Conservation (phyloP, 2,888 invertebrate species). For the Trachelus tabidus region DNA sequence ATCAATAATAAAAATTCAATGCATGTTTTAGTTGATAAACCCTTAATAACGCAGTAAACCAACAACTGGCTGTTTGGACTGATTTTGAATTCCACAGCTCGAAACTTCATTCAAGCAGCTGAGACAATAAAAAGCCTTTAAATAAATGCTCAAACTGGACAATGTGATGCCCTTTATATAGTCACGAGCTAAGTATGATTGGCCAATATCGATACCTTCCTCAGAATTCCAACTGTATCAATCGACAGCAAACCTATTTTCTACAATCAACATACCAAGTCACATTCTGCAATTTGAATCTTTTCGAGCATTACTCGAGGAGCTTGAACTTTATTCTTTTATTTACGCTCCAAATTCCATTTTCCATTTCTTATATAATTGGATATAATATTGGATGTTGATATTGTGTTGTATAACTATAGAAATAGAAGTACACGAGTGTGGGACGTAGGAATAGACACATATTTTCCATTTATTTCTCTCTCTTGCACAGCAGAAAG, state of each 20-base stretch:
- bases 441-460: neutral
- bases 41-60: no score
- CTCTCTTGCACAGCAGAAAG: neutral
- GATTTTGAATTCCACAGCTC: neutral
- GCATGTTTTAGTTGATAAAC: no score
- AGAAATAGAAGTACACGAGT: no score
- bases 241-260: neutral
- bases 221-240: neutral
- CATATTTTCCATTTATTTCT: neutral
- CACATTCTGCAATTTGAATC: neutral
- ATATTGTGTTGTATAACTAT: no score
- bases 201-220: neutral
- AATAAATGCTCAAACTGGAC: no score
- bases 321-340: neutral
- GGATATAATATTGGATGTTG: neutral
- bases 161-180: neutral
- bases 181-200: neutral
- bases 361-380: neutral
- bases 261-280: neutral
- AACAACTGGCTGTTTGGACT: neutral
- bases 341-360: neutral
- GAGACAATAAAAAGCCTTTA: no score
- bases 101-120: neutral
- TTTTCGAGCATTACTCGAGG: neutral
- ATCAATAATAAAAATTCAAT: no score